Conservation (phyloP, 1,140 invertebrate species). For the Thaumetopoea pityocampa region DNA sequence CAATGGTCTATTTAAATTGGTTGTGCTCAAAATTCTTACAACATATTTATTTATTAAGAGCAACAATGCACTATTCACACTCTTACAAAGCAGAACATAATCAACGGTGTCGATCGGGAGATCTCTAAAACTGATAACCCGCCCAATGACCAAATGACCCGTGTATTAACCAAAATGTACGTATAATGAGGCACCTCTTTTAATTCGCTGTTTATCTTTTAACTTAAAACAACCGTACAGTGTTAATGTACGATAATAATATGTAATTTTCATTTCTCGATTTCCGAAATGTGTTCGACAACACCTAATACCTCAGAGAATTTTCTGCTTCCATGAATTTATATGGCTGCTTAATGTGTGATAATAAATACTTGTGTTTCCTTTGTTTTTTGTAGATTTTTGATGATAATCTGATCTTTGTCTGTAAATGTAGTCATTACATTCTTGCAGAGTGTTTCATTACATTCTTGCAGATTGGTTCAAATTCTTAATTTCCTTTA, state of each 20-base stretch:
- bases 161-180: constrained; percentile 61
- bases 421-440: too few relatives aligned
- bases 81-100: constrained; percentile 44
- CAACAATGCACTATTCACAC: constrained; percentile 12
- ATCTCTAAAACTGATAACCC: constrained; percentile 52
- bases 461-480: too few relatives aligned
- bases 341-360: constrained; percentile 30
- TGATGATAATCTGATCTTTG: constrained; percentile 3
- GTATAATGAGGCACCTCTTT: constrained; percentile 61
- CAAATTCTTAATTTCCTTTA: too few relatives aligned
- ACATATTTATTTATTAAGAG: constrained; percentile 14
- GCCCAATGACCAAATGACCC: constrained; percentile 50
- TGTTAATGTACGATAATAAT: constrained; percentile 72
- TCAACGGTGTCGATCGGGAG: constrained; percentile 44
- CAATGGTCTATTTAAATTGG: too few relatives aligned
- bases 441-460: neutral
- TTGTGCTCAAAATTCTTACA: constrained; percentile 11
- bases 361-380: constrained; percentile 20
- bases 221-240: constrained; percentile 55
- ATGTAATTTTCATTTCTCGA: constrained; percentile 66
- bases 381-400: constrained; percentile 20
- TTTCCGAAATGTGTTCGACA: constrained; percentile 59
- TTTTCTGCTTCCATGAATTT: constrained; percentile 45
- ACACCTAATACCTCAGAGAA: constrained; percentile 43
- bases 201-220: constrained; percentile 72